Percentiles rank a stretch among this genome's conserved stretches.
These are phyloP conservation scores for Latrodectus hesperus DNA, from an alignment of 2,888 invertebrate genomes.

Conservation along the genomic window DNA sequence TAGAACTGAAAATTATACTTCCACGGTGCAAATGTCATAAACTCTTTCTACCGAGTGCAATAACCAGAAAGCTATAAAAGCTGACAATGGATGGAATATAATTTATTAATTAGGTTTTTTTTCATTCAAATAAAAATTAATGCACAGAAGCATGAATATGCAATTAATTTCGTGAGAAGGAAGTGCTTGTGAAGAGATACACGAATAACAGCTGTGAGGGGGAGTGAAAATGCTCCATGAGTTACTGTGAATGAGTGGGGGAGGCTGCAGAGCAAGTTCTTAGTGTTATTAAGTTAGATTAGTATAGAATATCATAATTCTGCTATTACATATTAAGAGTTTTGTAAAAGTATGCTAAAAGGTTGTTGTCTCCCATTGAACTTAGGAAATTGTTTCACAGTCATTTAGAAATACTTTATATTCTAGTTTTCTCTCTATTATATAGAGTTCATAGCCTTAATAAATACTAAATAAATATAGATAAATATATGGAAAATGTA, in stretches of 20 bases:
- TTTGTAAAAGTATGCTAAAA: no score
- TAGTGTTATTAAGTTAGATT: constrained; percentile 22
- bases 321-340: not conserved
- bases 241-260: not conserved
- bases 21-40: constrained; percentile 38
- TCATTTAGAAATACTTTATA: no score
- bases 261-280: not conserved
- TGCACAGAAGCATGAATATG: constrained; percentile 48
- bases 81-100: constrained; percentile 58
- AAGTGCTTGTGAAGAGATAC: constrained; percentile 23
- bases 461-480: no score
- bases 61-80: constrained; percentile 54
- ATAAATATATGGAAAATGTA: no score
- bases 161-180: constrained; percentile 58
- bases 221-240: not conserved
- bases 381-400: no score
- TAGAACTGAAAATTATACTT: not conserved
- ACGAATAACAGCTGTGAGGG: constrained; percentile 5
- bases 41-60: constrained; percentile 18
- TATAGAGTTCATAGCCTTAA: no score
- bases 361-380: no score
- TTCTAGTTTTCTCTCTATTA: no score
- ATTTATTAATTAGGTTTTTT: constrained; percentile 61
- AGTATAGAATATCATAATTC: constrained; percentile 27
- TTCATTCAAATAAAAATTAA: constrained; percentile 44